Evolutionary conservation across 2,888 invertebrate genomes (phyloP).

Genomic region (Chalcis sispes): DNA sequence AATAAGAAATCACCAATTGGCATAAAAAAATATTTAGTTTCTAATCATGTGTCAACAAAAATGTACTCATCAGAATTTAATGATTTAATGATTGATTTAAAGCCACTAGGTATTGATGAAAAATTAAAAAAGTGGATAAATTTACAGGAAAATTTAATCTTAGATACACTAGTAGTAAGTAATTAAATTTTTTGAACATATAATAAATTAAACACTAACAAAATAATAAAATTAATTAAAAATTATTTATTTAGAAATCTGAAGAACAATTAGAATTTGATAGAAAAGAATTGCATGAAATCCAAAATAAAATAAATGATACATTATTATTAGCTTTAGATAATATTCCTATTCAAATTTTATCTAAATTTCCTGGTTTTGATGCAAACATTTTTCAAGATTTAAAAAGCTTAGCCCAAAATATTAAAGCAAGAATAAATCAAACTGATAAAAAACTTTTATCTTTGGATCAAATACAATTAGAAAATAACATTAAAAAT

Average conservation of each 20-base stretch:
- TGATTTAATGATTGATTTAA: background rate
- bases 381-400: slow-evolving; percentile 78
- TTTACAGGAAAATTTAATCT: slow-evolving; percentile 61
- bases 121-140: slow-evolving; percentile 67
- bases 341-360: slow-evolving; percentile 80
- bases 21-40: slow-evolving; percentile 60
- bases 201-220: too few relatives aligned
- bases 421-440: slow-evolving; percentile 79
- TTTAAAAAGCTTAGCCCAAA: slow-evolving; percentile 79
- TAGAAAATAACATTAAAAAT: background rate
- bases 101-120: slow-evolving; percentile 65
- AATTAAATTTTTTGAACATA: background rate
- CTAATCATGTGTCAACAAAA: background rate
- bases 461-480: background rate
- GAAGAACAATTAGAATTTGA: slow-evolving; percentile 64
- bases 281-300: slow-evolving; percentile 73
- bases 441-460: slow-evolving; percentile 68
- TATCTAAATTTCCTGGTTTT: slow-evolving; percentile 81
- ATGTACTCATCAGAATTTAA: slow-evolving; percentile 10
- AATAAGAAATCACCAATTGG: background rate
- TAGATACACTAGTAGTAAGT: slow-evolving; percentile 55
- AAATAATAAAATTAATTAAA: background rate
- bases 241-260: slow-evolving; percentile 60
- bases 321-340: slow-evolving; percentile 81
- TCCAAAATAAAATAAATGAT: slow-evolving; percentile 81